These are phyloP conservation scores for Poecile montanus DNA, from an alignment of 2,797 vertebrate genomes.

Conservation along the genomic window DNA sequence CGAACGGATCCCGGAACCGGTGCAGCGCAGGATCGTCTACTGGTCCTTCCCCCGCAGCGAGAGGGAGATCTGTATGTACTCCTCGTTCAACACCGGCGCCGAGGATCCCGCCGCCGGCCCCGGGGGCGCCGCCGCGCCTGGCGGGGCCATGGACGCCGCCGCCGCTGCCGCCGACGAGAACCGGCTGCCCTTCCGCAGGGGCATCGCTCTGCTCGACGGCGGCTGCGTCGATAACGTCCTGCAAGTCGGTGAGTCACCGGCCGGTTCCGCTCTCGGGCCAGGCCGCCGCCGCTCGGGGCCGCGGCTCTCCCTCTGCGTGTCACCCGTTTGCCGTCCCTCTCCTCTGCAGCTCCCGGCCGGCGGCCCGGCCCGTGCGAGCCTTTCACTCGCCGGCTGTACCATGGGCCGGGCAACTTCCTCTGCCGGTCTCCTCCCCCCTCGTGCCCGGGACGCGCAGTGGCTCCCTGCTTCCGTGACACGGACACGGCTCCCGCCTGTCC, in stretches of 20 bases:
- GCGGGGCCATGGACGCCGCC: conserved; percentile 30
- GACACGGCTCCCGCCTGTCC: neutral
- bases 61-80: conserved; percentile 96
- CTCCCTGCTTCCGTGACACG: neutral
- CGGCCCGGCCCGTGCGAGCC: neutral
- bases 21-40: conserved; percentile 94
- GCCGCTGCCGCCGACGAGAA: conserved; percentile 81
- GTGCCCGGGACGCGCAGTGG: neutral
- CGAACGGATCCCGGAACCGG: conserved; percentile 94
- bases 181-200: conserved; percentile 90
- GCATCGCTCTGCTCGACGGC: conserved; percentile 90
- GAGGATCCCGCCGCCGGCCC: conserved; percentile 77
- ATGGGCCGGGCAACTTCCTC: neutral
- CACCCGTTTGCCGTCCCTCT: neutral
- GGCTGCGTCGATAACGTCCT: conserved; percentile 95
- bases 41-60: conserved; percentile 97
- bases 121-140: conserved; percentile 53
- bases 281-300: neutral
- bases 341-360: neutral
- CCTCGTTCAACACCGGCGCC: conserved; percentile 90
- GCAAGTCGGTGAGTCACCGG: conserved; percentile 92
- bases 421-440: neutral
- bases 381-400: neutral
- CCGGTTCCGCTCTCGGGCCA: neutral
- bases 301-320: neutral